phyloP scores from a whole-genome alignment of 2,113 vertebrate genomes.

The Trochalopteron elliotii region DNA sequence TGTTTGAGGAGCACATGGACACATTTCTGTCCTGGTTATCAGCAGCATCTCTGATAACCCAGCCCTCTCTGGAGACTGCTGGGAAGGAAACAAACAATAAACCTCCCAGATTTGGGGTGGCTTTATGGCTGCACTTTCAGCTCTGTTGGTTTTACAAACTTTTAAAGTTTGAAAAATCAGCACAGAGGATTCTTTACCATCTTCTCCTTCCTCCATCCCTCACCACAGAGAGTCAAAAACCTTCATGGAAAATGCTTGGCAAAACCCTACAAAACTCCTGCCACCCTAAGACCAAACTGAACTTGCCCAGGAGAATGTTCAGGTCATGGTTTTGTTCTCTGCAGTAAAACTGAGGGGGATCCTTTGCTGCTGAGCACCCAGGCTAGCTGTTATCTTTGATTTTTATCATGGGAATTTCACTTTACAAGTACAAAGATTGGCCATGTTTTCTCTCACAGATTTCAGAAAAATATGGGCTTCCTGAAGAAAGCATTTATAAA shows the following conservation, averaged over 20 bases:
- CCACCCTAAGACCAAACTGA: not conserved
- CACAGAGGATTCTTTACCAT: not conserved
- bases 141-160: slow-evolving; percentile 68
- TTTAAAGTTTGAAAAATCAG: slow-evolving; percentile 6
- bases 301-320: not conserved
- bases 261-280: not conserved
- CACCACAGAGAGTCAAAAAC: not conserved
- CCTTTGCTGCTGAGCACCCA: not conserved
- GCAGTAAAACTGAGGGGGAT: not conserved
- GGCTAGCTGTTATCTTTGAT: not conserved
- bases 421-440: slow-evolving; percentile 10
- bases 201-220: not conserved
- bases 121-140: slow-evolving; percentile 56
- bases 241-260: not conserved
- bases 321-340: not conserved
- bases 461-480: slow-evolving; percentile 96
- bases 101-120: slow-evolving; percentile 57
- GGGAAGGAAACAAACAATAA: slow-evolving; percentile 68
- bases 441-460: slow-evolving; percentile 77
- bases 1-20: slow-evolving; percentile 20
- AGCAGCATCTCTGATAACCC: slow-evolving; percentile 52
- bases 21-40: slow-evolving; percentile 67
- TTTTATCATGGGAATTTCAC: not conserved
- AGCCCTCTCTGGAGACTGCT: slow-evolving; percentile 31
- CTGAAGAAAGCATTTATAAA: slow-evolving; percentile 91